phyloP scores from a whole-genome alignment of 37 sponge, comb jelly and placozoan genomes.

The Amphimedon queenslandica region DNA sequence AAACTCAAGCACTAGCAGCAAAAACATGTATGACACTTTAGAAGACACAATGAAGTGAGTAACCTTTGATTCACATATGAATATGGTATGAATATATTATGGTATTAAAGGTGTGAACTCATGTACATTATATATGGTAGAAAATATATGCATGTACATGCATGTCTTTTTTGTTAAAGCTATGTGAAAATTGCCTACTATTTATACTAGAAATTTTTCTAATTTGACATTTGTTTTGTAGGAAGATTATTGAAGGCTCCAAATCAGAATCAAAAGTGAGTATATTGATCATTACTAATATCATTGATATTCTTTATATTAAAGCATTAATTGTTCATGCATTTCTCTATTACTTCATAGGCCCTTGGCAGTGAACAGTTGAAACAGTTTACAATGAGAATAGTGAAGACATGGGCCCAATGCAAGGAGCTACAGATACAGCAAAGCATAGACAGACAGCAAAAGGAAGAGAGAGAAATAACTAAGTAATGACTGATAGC shows the following conservation, averaged over 20 bases:
- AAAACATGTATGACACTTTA: constrained; percentile 21
- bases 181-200: too few species aligned
- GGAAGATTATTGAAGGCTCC: background rate
- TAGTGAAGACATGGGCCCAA: constrained; percentile 34
- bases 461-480: background rate
- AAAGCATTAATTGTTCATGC: too few species aligned
- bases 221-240: background rate
- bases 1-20: background rate
- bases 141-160: too few species aligned
- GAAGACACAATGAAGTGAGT: constrained; percentile 27
- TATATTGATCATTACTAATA: constrained; percentile 6
- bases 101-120: too few species aligned
- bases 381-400: background rate
- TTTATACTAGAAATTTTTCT: too few species aligned
- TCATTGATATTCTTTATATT: too few species aligned
- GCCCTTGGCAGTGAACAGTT: constrained; percentile 6
- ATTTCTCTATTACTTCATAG: constrained; percentile 6
- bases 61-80: constrained; percentile 8
- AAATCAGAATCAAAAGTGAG: background rate
- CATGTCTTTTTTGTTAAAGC: too few species aligned
- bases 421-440: constrained; percentile 25
- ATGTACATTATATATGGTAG: too few species aligned
- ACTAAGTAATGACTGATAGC: background rate
- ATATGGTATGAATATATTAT: background rate
- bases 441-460: constrained; percentile 11